phyloP scores from a whole-genome alignment of 2,888 invertebrate genomes.

The Nasonia oneida region DNA sequence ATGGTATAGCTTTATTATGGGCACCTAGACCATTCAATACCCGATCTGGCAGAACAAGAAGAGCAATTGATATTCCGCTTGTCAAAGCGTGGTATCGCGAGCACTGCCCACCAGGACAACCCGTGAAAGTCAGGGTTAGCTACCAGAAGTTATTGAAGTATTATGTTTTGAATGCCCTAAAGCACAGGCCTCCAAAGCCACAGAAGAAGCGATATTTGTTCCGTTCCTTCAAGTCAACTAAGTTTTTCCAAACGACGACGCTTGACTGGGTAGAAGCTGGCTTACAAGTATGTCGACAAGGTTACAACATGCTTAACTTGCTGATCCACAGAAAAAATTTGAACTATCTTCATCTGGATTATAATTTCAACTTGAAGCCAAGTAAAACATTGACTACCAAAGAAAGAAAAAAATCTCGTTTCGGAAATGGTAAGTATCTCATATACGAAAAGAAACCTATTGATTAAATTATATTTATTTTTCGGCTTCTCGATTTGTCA shows the following conservation, averaged over 20 bases:
- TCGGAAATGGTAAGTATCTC: slow-evolving; percentile 89
- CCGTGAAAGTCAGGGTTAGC: slow-evolving; percentile 99
- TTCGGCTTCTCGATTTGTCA: neutral
- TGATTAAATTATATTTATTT: neutral
- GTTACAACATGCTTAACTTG: slow-evolving; percentile 99
- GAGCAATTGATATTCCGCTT: slow-evolving; percentile 98
- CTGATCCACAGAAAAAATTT: slow-evolving; percentile 99
- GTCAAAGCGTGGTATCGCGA: slow-evolving; percentile 99
- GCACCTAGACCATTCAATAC: slow-evolving; percentile 99
- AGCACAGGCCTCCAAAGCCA: slow-evolving; percentile 98
- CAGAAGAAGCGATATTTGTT: slow-evolving; percentile 99
- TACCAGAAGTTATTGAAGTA: slow-evolving; percentile 99
- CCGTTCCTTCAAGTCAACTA: slow-evolving; percentile 99
- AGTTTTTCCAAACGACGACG: slow-evolving; percentile 99
- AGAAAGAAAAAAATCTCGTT: slow-evolving; percentile 98
- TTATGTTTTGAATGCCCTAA: slow-evolving; percentile 97
- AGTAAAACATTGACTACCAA: slow-evolving; percentile 99
- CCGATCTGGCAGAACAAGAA: slow-evolving; percentile 93
- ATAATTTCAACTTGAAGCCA: slow-evolving; percentile 99
- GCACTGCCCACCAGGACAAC: slow-evolving; percentile 96
- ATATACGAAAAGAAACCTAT: neutral
- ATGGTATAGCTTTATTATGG: slow-evolving; percentile 98
- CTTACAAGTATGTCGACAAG: slow-evolving; percentile 98
- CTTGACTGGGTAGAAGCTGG: slow-evolving; percentile 99
- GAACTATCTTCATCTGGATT: slow-evolving; percentile 99